Percentiles rank a stretch among this genome's conserved stretches.
Evolutionary conservation across 64 coral and sea anemone species (phyloP).

Genomic region (Porites lutea): DNA sequence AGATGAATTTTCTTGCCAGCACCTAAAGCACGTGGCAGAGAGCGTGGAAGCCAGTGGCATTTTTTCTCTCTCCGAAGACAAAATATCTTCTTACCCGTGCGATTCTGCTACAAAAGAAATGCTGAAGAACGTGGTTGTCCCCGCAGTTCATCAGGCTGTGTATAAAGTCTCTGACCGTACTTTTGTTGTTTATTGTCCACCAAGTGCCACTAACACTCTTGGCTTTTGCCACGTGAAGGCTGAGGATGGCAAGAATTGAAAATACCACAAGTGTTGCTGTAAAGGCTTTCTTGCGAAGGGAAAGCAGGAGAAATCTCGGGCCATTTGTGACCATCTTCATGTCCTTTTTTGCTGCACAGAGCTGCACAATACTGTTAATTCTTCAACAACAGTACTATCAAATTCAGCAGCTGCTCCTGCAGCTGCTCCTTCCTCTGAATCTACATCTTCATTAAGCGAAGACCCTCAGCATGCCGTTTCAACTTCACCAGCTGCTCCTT

Average conservation of each 20-base stretch:
- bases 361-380: neutral
- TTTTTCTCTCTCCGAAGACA: no score
- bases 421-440: neutral
- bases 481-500: neutral
- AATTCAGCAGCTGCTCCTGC: neutral
- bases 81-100: neutral
- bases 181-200: neutral
- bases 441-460: no score
- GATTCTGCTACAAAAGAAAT: neutral
- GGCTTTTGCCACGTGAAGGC: neutral
- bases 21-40: neutral
- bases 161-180: neutral
- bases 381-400: neutral
- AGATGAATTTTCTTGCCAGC: slow-evolving; percentile 1
- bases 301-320: neutral
- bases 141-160: neutral
- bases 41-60: neutral
- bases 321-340: neutral
- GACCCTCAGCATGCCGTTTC: no score
- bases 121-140: neutral
- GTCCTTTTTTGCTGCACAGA: neutral
- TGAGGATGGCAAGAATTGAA: neutral
- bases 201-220: neutral
- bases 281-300: neutral
- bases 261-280: neutral